A percentile compares a stretch with the other conserved stretches of the same genome.
Evolutionary conservation across 2,797 vertebrate genomes (phyloP).

Genomic region (Muscicapa striata): DNA sequence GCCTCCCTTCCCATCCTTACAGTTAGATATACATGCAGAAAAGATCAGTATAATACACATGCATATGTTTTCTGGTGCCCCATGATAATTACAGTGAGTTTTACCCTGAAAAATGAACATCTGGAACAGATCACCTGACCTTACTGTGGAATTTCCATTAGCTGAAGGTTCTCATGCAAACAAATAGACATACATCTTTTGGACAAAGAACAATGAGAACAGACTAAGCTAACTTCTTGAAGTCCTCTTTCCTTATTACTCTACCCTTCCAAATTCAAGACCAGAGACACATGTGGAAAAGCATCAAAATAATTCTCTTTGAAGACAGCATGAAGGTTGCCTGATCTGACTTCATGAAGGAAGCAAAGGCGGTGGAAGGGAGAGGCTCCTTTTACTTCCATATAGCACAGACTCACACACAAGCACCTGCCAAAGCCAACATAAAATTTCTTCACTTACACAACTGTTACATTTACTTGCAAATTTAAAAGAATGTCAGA

Average conservation of each 20-base stretch:
- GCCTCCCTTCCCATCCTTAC: background rate
- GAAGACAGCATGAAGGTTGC: background rate
- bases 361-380: background rate
- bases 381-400: background rate
- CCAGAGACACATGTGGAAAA: background rate
- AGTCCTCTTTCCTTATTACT: background rate
- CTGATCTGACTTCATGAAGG: background rate
- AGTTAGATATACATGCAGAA: background rate
- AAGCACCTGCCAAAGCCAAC: background rate
- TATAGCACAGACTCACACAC: background rate
- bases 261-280: background rate
- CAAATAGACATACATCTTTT: background rate
- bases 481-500: conserved; percentile 16
- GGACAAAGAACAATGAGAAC: background rate
- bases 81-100: background rate
- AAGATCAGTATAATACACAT: background rate
- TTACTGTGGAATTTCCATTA: background rate
- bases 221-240: background rate
- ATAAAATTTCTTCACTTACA: background rate
- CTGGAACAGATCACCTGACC: background rate
- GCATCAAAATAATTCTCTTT: background rate
- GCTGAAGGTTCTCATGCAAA: background rate
- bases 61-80: background rate
- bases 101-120: background rate
- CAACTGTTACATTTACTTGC: conserved; percentile 2